These are phyloP conservation scores for Chrysotoxum bicinctum DNA, from an alignment of 2,888 invertebrate species.

Conservation along the genomic window DNA sequence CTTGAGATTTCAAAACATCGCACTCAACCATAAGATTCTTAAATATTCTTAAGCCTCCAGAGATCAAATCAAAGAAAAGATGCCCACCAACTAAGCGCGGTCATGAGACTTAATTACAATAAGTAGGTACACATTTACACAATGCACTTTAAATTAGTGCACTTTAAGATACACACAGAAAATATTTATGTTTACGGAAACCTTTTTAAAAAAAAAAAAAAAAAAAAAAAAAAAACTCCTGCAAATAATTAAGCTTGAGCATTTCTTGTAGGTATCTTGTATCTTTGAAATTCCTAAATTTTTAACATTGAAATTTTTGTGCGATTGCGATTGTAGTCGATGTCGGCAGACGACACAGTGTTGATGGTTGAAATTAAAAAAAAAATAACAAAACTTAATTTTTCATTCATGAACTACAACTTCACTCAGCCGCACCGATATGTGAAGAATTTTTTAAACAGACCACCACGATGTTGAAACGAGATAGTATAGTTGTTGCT, in stretches of 20 bases:
- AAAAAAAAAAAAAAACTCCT: conserved; percentile 1
- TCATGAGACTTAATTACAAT: conserved; percentile 59
- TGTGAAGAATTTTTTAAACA: conserved; percentile 63
- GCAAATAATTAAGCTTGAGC: conserved; percentile 56
- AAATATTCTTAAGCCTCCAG: neutral
- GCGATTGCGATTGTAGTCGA: neutral
- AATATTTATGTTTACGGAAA: conserved; percentile 26
- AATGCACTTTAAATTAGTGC: conserved; percentile 66
- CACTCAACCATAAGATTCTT: conserved; percentile 28
- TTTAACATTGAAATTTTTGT: conserved; percentile 59
- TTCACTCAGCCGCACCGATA: conserved; percentile 36
- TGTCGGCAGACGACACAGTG: conserved; percentile 16
- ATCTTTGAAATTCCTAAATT: conserved; percentile 65
- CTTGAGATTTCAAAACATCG: neutral
- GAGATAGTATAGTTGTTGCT: conserved; percentile 13
- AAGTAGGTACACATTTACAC: conserved; percentile 40
- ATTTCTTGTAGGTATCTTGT: conserved; percentile 66
- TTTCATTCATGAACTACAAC: conserved; percentile 69
- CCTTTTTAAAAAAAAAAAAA: too few species aligned
- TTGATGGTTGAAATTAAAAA: neutral
- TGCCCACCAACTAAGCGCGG: conserved; percentile 43
- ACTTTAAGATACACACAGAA: conserved; percentile 45
- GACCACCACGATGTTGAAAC: conserved; percentile 57
- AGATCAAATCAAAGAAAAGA: neutral
- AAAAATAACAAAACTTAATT: conserved; percentile 49